phyloP scores from a whole-genome alignment of 2,888 invertebrate species.

The Craniophora ligustri region DNA sequence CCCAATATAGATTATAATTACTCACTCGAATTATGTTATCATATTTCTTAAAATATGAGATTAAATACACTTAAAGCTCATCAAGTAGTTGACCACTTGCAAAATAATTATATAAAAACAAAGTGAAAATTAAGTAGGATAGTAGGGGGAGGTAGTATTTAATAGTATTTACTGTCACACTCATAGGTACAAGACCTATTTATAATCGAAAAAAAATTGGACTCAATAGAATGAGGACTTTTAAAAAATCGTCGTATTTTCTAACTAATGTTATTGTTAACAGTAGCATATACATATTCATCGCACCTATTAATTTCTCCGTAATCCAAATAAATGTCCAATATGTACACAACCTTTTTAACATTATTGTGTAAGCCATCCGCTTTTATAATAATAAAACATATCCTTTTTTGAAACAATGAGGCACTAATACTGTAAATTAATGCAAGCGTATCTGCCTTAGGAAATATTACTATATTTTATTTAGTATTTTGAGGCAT shows the following conservation, averaged over 20 bases:
- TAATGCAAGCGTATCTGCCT: conserved; percentile 10
- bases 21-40: conserved; percentile 23
- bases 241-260: conserved; percentile 17
- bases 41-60: conserved; percentile 4
- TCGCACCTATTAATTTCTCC: too few relatives aligned
- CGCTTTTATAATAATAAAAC: neutral
- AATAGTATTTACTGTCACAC: too few relatives aligned
- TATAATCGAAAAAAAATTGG: too few relatives aligned
- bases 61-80: conserved; percentile 6
- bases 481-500: too few relatives aligned
- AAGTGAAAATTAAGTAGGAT: too few relatives aligned
- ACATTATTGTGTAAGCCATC: conserved; percentile 22
- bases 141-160: too few relatives aligned
- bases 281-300: too few relatives aligned
- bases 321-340: too few relatives aligned
- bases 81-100: neutral
- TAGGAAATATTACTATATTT: too few relatives aligned
- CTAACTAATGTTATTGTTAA: conserved; percentile 10
- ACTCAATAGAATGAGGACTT: too few relatives aligned
- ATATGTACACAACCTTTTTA: conserved; percentile 46
- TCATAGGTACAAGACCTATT: too few relatives aligned
- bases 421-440: conserved; percentile 11
- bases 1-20: conserved; percentile 26
- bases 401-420: conserved; percentile 16
- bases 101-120: too few relatives aligned